Evolutionary conservation across 2,797 vertebrate genomes (phyloP).

Genomic region (Mastacembelus armatus): DNA sequence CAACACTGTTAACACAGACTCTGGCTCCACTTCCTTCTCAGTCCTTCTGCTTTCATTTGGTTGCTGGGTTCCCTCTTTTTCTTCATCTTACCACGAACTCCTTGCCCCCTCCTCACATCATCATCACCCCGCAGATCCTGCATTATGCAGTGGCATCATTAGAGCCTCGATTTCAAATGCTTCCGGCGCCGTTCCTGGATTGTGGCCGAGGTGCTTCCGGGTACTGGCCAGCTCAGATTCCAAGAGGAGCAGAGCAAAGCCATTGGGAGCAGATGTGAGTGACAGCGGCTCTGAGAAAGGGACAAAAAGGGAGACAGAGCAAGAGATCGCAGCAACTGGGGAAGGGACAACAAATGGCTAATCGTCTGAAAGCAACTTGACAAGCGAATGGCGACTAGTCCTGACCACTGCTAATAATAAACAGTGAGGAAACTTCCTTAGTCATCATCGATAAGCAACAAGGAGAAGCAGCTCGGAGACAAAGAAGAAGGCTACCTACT

Average conservation of each 20-base stretch:
- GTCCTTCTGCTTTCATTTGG: constrained; percentile 79
- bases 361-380: constrained; percentile 85
- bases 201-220: constrained; percentile 86
- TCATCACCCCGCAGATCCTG: constrained; percentile 85
- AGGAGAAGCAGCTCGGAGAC: constrained; percentile 11
- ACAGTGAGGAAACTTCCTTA: constrained; percentile 60
- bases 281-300: constrained; percentile 53
- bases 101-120: background rate
- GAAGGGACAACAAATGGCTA: constrained; percentile 80
- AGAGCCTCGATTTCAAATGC: constrained; percentile 86
- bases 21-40: constrained; percentile 54
- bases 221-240: constrained; percentile 47
- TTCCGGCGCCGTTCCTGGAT: constrained; percentile 86
- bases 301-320: constrained; percentile 67
- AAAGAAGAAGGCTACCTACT: constrained; percentile 33
- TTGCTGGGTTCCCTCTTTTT: constrained; percentile 85
- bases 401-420: constrained; percentile 66
- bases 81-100: constrained; percentile 83
- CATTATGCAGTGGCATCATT: constrained; percentile 92
- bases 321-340: constrained; percentile 69
- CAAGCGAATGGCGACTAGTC: constrained; percentile 79
- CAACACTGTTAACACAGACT: constrained; percentile 62
- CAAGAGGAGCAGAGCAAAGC: constrained; percentile 66
- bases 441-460: constrained; percentile 10
- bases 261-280: constrained; percentile 61